Conservation (phyloP, 2,797 vertebrate species). For the Petrocephalus sullivani region DNA sequence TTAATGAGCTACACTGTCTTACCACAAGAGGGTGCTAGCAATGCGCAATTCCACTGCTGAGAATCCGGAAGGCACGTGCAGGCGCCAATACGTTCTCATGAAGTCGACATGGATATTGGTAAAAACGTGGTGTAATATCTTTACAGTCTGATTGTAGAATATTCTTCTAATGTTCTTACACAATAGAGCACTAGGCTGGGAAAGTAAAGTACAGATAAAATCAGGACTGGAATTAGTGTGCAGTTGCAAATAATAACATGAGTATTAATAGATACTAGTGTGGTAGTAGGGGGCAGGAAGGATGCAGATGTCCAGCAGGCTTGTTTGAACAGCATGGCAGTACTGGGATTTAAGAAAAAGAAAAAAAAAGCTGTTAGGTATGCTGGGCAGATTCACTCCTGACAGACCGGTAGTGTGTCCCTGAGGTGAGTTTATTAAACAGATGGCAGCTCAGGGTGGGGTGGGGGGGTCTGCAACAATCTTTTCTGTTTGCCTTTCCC, state of each 20-base stretch:
- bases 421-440: conserved; percentile 4
- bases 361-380: neutral
- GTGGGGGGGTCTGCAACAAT: neutral
- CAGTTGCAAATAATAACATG: neutral
- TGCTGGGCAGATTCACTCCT: neutral
- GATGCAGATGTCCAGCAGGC: neutral
- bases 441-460: neutral
- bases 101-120: neutral
- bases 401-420: neutral
- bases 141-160: neutral
- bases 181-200: neutral
- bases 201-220: neutral
- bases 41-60: neutral
- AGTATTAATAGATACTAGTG: neutral
- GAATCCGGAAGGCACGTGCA: neutral
- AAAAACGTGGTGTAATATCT: neutral
- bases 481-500: neutral
- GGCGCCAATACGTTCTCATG: neutral
- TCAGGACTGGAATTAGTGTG: neutral
- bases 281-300: neutral
- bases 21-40: neutral
- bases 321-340: neutral
- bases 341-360: too few relatives aligned
- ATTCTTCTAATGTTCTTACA: neutral
- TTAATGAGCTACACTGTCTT: neutral